These are phyloP conservation scores for Platyura marginata DNA, from an alignment of 1,140 invertebrate species.

Conservation along the genomic window DNA sequence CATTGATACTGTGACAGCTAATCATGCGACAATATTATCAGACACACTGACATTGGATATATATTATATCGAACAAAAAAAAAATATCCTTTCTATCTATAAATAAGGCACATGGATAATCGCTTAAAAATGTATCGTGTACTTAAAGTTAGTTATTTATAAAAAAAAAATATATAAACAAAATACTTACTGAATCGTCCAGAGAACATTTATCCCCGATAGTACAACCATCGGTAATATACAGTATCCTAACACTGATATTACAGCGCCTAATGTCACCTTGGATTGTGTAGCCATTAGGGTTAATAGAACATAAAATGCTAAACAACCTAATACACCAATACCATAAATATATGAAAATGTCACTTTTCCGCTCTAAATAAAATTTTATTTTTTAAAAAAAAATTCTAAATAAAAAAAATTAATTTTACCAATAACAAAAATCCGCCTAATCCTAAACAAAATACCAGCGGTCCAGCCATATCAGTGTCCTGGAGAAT, in stretches of 20 bases:
- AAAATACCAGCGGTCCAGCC: slow-evolving; percentile 65
- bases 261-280: slow-evolving; percentile 51
- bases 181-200: slow-evolving; percentile 45
- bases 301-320: slow-evolving; percentile 60
- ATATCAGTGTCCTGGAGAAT: slow-evolving; percentile 61
- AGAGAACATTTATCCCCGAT: slow-evolving; percentile 47
- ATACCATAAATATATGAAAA: slow-evolving; percentile 75
- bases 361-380: slow-evolving; percentile 36
- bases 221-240: slow-evolving; percentile 70
- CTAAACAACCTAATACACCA: slow-evolving; percentile 57
- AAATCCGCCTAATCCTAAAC: slow-evolving; percentile 54
- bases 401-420: background rate
- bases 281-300: slow-evolving; percentile 50
- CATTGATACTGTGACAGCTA: no score
- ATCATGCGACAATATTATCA: no score
- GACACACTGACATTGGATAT: no score
- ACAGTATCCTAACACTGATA: slow-evolving; percentile 71
- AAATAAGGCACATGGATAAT: no score
- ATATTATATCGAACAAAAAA: no score
- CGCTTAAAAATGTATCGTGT: no score
- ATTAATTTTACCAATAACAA: slow-evolving; percentile 28
- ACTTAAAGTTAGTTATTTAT: no score
- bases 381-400: slow-evolving; percentile 1
- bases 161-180: slow-evolving; percentile 8
- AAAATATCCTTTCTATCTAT: no score